Evolutionary conservation across 1,140 invertebrate species (phyloP).

Genomic region (Penaeus japonicus): DNA sequence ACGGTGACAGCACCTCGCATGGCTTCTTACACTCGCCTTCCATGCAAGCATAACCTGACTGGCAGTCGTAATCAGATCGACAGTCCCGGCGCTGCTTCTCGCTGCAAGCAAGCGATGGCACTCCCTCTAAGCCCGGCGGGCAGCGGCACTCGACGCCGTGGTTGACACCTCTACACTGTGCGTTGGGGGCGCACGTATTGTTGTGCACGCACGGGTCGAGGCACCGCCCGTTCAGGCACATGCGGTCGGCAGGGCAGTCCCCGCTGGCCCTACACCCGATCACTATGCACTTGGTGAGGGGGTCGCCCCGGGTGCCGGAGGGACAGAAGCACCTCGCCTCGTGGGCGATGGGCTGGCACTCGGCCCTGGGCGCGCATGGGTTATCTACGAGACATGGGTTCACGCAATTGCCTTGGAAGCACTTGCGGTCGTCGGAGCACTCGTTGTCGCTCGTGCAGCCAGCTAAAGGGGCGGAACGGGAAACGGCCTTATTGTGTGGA

Average conservation of each 20-base stretch:
- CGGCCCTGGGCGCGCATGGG: slow-evolving; percentile 81
- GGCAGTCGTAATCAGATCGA: slow-evolving; percentile 62
- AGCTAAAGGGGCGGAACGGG: slow-evolving; percentile 64
- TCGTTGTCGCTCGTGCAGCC: slow-evolving; percentile 82
- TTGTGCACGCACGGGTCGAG: slow-evolving; percentile 60
- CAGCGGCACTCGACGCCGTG: slow-evolving; percentile 62
- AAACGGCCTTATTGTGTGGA: neutral
- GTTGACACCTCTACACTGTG: slow-evolving; percentile 61
- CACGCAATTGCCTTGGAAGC: slow-evolving; percentile 82
- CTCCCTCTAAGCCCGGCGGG: slow-evolving; percentile 61
- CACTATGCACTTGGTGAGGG: slow-evolving; percentile 58
- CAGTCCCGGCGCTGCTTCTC: slow-evolving; percentile 65
- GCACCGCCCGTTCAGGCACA: slow-evolving; percentile 62
- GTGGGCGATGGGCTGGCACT: slow-evolving; percentile 72
- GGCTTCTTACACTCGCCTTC: slow-evolving; percentile 62
- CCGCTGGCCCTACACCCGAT: slow-evolving; percentile 61
- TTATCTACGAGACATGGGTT: slow-evolving; percentile 81
- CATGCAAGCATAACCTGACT: slow-evolving; percentile 62
- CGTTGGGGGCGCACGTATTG: slow-evolving; percentile 62
- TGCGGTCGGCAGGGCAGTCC: slow-evolving; percentile 61
- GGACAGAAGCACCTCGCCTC: slow-evolving; percentile 61
- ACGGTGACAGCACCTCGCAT: slow-evolving; percentile 61
- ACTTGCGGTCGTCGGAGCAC: slow-evolving; percentile 76
- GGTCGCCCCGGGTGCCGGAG: slow-evolving; percentile 61
- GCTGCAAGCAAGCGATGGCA: slow-evolving; percentile 61